A percentile compares a stretch with the other conserved stretches of the same genome.
Conservation (phyloP, 2,888 invertebrate species). For the Cephus spinipes region DNA sequence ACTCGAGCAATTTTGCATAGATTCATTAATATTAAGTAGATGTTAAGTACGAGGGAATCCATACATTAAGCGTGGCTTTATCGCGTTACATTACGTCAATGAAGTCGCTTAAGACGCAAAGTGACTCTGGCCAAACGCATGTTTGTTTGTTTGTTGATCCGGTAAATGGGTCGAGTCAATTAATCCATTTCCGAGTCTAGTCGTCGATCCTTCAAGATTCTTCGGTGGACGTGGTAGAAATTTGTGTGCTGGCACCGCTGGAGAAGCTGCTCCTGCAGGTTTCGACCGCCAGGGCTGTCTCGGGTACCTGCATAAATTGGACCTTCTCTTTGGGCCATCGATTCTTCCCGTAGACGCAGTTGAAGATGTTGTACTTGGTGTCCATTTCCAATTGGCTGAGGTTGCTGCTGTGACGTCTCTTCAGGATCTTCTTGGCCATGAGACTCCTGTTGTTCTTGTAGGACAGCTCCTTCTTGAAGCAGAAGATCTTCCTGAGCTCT, state of each 20-base stretch:
- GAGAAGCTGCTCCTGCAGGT: constrained; percentile 74
- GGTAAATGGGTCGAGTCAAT: neutral
- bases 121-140: neutral
- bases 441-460: constrained; percentile 64
- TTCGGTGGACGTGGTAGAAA: constrained; percentile 74
- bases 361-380: constrained; percentile 59
- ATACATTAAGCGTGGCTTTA: neutral
- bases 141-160: neutral
- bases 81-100: neutral
- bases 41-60: neutral
- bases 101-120: neutral
- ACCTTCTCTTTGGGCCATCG: constrained; percentile 66
- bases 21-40: neutral
- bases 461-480: constrained; percentile 60
- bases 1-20: neutral
- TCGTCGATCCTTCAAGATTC: constrained; percentile 47
- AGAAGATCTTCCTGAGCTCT: constrained; percentile 70
- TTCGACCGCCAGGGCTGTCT: constrained; percentile 71
- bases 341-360: constrained; percentile 59
- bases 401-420: constrained; percentile 56
- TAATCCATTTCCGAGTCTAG: neutral
- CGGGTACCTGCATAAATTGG: constrained; percentile 69
- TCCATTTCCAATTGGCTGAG: constrained; percentile 49
- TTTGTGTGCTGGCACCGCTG: constrained; percentile 73
- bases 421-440: constrained; percentile 67